Percentiles rank a stretch among this genome's conserved stretches.
Evolutionary conservation across 1,140 invertebrate species (phyloP).

Genomic region (Aphaenogaster floridana): DNA sequence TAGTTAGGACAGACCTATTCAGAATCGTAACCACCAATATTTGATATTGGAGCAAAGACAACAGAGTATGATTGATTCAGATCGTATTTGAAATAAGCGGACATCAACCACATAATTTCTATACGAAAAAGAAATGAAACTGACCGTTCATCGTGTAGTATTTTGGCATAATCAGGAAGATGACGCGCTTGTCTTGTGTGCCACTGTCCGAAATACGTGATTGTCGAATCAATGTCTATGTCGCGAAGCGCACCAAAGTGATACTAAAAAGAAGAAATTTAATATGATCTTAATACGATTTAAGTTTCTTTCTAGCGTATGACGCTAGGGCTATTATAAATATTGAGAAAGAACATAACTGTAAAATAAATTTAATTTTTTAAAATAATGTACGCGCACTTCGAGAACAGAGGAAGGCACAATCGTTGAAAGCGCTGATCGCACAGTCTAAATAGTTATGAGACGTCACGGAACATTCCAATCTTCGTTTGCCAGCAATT

Average conservation of each 20-base stretch:
- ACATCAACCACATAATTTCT: background rate
- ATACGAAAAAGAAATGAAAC: background rate
- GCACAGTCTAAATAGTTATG: background rate
- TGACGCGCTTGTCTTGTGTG: background rate
- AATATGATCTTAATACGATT: background rate
- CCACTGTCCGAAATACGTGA: background rate
- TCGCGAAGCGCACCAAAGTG: background rate
- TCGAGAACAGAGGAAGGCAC: background rate
- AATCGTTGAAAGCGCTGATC: background rate
- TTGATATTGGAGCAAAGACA: background rate
- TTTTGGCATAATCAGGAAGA: background rate
- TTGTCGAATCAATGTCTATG: background rate
- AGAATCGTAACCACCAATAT: background rate
- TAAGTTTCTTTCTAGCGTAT: background rate
- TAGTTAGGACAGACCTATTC: background rate
- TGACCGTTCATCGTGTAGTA: background rate
- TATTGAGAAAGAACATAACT: background rate
- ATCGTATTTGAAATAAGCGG: background rate
- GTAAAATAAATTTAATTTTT: conserved; percentile 4
- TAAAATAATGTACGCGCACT: too few species aligned
- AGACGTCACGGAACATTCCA: background rate
- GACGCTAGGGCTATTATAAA: background rate
- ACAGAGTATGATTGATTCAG: background rate
- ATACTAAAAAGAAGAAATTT: background rate
- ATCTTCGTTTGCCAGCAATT: background rate